Base-by-base conservation (phyloP, 2,797 vertebrate species). In the Mus spretus region DNA sequence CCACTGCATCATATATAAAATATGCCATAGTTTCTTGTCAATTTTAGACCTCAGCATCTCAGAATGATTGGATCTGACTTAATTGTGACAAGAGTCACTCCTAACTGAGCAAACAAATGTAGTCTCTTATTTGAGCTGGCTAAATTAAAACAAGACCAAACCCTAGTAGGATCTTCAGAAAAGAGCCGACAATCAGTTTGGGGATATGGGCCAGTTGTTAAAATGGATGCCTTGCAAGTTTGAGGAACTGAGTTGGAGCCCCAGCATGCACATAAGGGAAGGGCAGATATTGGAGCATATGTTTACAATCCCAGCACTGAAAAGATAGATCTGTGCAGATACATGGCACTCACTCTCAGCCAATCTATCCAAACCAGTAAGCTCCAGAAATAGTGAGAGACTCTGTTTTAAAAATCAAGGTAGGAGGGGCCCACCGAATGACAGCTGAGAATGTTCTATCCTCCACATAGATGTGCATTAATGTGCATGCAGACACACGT, bases 101-200 rank as follows among this genome's bases (percentile, higher is more conserved):
- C 34, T 55, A 83, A 97, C 97, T 34, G 97, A 97, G 95, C 94
- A 94, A 96, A 96, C 80, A 96, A 96, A 94, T 78, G 63, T 31
- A 92, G 83, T 50, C 81, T 94, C 93, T 97, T 95, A 86, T 80
- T 94, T n/a, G 31, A 59, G 14, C 20, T 14, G 95, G 96, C 95
- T 61, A 72, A 87, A 94, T 94, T 75, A 97, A 97, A 96, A 74
- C 7, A 37, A 34, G n/a, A 44, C 96, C 89, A 86, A 87, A 50
- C 86, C 6, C 31, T 97, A 8, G 34, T 63, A 20, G 96, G 26
- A 92, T 97, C 94, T 96, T 94, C 75, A 50, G 78, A 91, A 72
- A 96, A 87, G 44, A 47, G 94, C 1, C 2, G 4, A 13, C 0
- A 11, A 15, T 55, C 50, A 28, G 50, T 24, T n/a, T 55, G 7